Evolutionary conservation across 1,140 invertebrate genomes (phyloP).

Genomic region (Dreissena rostriformis): DNA sequence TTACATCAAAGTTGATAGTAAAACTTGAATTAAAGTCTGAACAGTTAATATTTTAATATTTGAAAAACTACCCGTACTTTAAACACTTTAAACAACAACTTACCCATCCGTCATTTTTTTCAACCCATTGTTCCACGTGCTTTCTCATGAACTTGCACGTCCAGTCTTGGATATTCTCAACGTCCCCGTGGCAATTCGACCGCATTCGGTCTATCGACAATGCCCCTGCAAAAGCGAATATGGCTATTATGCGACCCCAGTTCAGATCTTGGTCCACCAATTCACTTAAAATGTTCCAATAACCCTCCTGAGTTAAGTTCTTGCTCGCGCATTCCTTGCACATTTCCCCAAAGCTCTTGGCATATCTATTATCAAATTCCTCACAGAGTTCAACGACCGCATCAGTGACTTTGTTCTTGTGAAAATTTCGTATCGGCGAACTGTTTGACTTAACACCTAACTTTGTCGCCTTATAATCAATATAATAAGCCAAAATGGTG

Average conservation of each 20-base stretch:
- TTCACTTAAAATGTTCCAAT: slow-evolving; percentile 17
- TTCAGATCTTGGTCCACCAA: slow-evolving; percentile 25
- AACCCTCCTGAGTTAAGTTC: slow-evolving; percentile 16
- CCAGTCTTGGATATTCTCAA: slow-evolving; percentile 42
- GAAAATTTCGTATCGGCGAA: slow-evolving; percentile 35
- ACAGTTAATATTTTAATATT: no score
- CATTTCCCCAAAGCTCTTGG: slow-evolving; percentile 28
- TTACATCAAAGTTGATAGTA: no score
- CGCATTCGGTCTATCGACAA: slow-evolving; percentile 33
- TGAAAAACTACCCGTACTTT: no score
- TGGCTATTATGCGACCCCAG: slow-evolving; percentile 40
- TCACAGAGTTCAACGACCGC: slow-evolving; percentile 35
- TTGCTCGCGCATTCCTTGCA: slow-evolving; percentile 8
- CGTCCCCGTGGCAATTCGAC: neutral
- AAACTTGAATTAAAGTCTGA: no score
- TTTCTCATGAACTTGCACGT: slow-evolving; percentile 20
- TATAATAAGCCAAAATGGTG: slow-evolving; percentile 29
- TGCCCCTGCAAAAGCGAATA: slow-evolving; percentile 41
- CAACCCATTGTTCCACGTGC: slow-evolving; percentile 38
- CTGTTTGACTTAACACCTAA: slow-evolving; percentile 25
- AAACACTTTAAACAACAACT: neutral
- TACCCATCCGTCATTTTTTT: slow-evolving; percentile 30
- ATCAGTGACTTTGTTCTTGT: slow-evolving; percentile 23
- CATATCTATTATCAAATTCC: slow-evolving; percentile 40
- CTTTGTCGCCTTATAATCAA: slow-evolving; percentile 17